phyloP scores from a whole-genome alignment of 1,140 invertebrate species.

The Polypedilum pembai region DNA sequence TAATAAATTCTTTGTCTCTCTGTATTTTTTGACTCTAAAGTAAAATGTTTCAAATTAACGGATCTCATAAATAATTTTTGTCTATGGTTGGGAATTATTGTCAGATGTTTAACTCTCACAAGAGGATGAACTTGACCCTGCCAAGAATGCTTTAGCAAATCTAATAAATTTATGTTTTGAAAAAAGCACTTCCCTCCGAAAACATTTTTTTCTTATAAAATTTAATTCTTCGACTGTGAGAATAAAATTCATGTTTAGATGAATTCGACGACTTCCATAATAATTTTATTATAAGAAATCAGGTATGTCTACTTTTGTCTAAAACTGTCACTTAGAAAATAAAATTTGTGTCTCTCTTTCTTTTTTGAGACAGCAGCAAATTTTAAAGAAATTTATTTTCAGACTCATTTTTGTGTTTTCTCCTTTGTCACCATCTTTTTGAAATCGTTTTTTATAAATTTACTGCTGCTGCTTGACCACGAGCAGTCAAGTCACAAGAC shows the following conservation, averaged over 20 bases:
- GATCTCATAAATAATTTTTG: slow-evolving; percentile 24
- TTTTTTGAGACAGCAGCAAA: background rate
- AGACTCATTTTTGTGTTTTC: slow-evolving; percentile 7
- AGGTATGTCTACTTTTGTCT: background rate
- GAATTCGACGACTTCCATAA: background rate
- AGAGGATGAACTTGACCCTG: background rate
- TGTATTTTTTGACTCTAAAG: background rate
- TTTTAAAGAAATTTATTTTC: background rate
- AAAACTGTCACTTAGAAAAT: slow-evolving; percentile 10
- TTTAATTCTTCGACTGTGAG: background rate
- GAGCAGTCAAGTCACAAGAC: background rate
- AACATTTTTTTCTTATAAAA: no score
- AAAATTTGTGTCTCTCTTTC: background rate
- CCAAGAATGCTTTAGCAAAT: no score
- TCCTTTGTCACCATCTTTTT: background rate
- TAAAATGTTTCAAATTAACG: background rate
- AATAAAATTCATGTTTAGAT: slow-evolving; percentile 3
- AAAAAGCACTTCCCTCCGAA: no score
- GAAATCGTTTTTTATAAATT: background rate
- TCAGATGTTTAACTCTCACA: background rate
- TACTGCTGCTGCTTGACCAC: background rate
- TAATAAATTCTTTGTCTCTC: no score
- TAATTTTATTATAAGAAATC: background rate
- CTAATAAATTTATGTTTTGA: no score
- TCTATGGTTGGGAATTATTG: background rate